A percentile compares a stretch with the other conserved stretches of the same genome.
Conservation (phyloP, 2,797 vertebrate species). For the Prionace glauca region DNA sequence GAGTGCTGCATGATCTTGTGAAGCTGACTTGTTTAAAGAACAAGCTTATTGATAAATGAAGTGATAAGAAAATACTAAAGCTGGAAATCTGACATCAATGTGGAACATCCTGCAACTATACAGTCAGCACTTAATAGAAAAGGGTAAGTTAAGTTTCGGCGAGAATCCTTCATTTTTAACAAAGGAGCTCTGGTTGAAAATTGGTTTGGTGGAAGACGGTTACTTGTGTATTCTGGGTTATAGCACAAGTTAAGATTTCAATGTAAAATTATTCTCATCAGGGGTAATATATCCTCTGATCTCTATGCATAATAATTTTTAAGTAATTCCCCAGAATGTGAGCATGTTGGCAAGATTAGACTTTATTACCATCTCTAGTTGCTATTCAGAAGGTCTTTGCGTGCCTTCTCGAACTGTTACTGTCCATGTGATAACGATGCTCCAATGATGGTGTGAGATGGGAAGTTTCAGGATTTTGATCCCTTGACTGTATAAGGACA, state of each 20-base stretch:
- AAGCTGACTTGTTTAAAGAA: not conserved
- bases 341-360: not conserved
- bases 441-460: not conserved
- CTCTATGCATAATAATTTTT: not conserved
- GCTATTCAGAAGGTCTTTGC: not conserved
- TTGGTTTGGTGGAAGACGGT: slow-evolving; percentile 1
- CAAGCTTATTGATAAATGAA: not conserved
- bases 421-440: not conserved
- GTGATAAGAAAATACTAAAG: not conserved
- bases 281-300: not conserved
- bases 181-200: not conserved
- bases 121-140: not conserved
- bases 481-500: not conserved
- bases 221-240: not conserved
- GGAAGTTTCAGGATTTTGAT: not conserved
- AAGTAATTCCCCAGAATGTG: not conserved
- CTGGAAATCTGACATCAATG: not conserved
- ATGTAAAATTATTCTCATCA: not conserved
- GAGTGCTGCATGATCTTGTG: not conserved
- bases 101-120: not conserved
- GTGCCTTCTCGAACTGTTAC: not conserved
- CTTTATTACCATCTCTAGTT: not conserved
- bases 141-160: not conserved
- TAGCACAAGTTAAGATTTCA: not conserved
- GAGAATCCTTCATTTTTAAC: not conserved